Evolutionary conservation across 2,888 invertebrate species (phyloP).

Genomic region (Heliothis peltigera): DNA sequence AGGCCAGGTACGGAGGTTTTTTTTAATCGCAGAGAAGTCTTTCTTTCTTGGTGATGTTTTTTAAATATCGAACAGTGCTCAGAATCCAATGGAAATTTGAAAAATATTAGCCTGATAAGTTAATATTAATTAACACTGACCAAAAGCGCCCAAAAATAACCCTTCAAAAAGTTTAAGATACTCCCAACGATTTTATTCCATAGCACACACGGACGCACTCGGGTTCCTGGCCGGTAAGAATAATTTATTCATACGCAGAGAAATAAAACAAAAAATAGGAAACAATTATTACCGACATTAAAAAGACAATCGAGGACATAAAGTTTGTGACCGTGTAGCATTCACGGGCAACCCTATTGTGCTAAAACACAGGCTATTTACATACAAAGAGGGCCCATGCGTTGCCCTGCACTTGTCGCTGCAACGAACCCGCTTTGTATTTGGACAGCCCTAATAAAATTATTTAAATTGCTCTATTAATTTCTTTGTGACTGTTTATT

Average conservation of each 20-base stretch:
- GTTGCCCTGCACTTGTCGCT: slow-evolving; percentile 68
- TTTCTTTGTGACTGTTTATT: slow-evolving; percentile 53
- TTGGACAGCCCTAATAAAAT: slow-evolving; percentile 77
- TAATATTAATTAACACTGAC: too few species aligned
- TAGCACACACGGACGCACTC: neutral
- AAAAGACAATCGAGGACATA: slow-evolving; percentile 47
- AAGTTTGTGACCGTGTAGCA: slow-evolving; percentile 32
- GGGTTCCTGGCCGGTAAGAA: neutral
- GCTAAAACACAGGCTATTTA: slow-evolving; percentile 75
- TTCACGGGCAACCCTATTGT: slow-evolving; percentile 69
- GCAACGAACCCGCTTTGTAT: slow-evolving; percentile 67
- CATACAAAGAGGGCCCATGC: slow-evolving; percentile 79
- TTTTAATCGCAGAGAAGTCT: neutral
- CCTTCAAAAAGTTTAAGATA: neutral
- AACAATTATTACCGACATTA: slow-evolving; percentile 43
- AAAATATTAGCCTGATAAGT: too few species aligned
- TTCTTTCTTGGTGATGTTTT: too few species aligned
- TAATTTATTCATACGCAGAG: slow-evolving; percentile 7
- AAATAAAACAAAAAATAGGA: slow-evolving; percentile 21
- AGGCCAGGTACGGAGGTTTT: neutral
- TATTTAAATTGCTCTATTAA: slow-evolving; percentile 76
- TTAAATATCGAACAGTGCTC: too few species aligned
- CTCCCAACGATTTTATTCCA: neutral
- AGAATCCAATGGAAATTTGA: too few species aligned
- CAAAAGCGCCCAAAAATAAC: too few species aligned